Evolutionary conservation across 2,888 invertebrate genomes (phyloP).

Genomic region (Melanophora roralis): DNA sequence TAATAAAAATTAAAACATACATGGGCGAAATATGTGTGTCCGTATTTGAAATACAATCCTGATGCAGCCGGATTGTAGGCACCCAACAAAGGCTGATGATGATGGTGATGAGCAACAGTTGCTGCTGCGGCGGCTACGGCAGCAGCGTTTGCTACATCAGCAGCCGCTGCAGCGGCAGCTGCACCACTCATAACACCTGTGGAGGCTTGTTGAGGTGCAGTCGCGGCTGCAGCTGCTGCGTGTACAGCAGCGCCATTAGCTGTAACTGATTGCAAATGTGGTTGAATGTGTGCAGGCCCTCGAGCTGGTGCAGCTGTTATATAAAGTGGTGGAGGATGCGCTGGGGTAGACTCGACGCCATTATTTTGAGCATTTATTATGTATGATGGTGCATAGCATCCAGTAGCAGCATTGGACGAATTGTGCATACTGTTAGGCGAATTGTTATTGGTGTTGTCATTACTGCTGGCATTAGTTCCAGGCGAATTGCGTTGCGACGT

Average conservation of each 20-base stretch:
- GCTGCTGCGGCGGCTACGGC: slow-evolving; percentile 71
- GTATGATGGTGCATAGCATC: slow-evolving; percentile 59
- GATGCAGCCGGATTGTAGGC: slow-evolving; percentile 78
- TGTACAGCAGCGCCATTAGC: slow-evolving; percentile 67
- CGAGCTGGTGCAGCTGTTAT: slow-evolving; percentile 69
- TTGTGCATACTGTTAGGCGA: slow-evolving; percentile 76
- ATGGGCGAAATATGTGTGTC: slow-evolving; percentile 77
- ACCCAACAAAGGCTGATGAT: slow-evolving; percentile 78
- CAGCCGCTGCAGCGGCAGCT: slow-evolving; percentile 68
- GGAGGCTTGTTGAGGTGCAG: slow-evolving; percentile 63
- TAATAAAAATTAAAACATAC: slow-evolving; percentile 68
- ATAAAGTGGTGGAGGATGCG: slow-evolving; percentile 69
- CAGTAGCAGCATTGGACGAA: slow-evolving; percentile 55
- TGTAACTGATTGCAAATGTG: slow-evolving; percentile 64
- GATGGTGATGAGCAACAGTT: slow-evolving; percentile 69
- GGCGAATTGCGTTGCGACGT: slow-evolving; percentile 77
- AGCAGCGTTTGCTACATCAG: slow-evolving; percentile 68
- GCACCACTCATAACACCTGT: slow-evolving; percentile 67
- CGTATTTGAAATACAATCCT: slow-evolving; percentile 77
- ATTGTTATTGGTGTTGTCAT: slow-evolving; percentile 76
- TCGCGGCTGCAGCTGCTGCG: slow-evolving; percentile 69
- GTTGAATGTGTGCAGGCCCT: slow-evolving; percentile 76
- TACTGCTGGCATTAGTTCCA: slow-evolving; percentile 73
- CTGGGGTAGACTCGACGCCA: slow-evolving; percentile 58
- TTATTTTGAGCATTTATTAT: slow-evolving; percentile 59